These are phyloP conservation scores for Xestobium rufovillosum DNA, from an alignment of 2,888 invertebrate species.

Conservation along the genomic window DNA sequence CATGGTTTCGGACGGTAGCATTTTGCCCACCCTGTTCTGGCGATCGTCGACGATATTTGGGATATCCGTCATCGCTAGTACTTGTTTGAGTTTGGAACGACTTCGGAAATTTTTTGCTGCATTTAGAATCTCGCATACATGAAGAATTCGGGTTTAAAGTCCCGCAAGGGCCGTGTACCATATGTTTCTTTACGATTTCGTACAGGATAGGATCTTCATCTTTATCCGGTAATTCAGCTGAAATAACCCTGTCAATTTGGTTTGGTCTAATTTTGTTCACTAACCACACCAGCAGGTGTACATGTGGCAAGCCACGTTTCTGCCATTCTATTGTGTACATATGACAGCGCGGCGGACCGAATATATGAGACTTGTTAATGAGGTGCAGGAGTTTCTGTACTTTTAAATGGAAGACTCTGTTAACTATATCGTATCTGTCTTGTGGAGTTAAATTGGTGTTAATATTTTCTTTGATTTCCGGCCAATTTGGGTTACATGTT, in stretches of 20 bases:
- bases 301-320: conserved; percentile 11
- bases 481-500: conserved; percentile 27
- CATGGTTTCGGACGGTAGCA: conserved; percentile 13
- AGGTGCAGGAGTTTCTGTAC: conserved; percentile 4
- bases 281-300: conserved; percentile 8
- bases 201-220: conserved; percentile 10
- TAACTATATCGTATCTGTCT: conserved; percentile 12
- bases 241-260: conserved; percentile 12
- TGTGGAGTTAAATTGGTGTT: too few species aligned
- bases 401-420: conserved; percentile 11
- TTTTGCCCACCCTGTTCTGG: conserved; percentile 19
- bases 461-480: too few species aligned
- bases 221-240: conserved; percentile 12
- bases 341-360: conserved; percentile 4
- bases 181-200: conserved; percentile 12
- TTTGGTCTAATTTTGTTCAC: conserved; percentile 8
- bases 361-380: conserved; percentile 6
- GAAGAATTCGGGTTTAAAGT: conserved; percentile 22
- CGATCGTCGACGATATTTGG: conserved; percentile 25
- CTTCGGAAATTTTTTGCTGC: conserved; percentile 30
- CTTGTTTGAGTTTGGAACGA: conserved; percentile 23
- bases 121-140: conserved; percentile 34
- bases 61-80: conserved; percentile 32
- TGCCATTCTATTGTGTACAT: conserved; percentile 14
- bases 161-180: conserved; percentile 18